Evolutionary conservation across 37 sponge, comb jelly and placozoan genomes (phyloP).

Genomic region (Tethya wilhelma): DNA sequence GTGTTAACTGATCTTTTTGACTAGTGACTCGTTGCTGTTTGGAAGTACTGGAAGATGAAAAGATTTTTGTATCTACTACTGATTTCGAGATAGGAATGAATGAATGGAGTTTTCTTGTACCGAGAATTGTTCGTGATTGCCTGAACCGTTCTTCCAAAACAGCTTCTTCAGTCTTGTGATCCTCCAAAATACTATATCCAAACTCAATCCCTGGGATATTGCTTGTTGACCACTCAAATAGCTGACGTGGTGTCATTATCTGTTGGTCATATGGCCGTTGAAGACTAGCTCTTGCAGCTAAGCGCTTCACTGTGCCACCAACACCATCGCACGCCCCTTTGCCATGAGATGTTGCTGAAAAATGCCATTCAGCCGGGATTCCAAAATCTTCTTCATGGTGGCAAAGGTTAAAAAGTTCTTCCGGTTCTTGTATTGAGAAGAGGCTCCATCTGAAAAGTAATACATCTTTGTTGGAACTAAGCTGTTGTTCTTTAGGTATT

Average conservation of each 20-base stretch:
- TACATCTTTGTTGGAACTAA: not conserved
- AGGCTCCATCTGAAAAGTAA: not conserved
- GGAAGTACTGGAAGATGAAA: not conserved
- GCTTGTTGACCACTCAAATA: constrained; percentile 15
- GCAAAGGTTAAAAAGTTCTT: constrained; percentile 45
- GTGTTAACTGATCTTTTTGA: no score
- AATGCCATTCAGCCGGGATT: constrained; percentile 61
- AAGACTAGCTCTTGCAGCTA: no score
- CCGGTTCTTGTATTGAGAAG: not conserved
- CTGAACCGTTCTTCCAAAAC: constrained; percentile 32
- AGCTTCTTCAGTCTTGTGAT: constrained; percentile 2
- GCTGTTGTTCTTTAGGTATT: not conserved
- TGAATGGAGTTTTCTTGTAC: constrained; percentile 37
- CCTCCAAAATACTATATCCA: constrained; percentile 16
- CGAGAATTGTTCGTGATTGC: constrained; percentile 50
- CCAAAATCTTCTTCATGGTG: constrained; percentile 60
- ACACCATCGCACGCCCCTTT: constrained; percentile 7
- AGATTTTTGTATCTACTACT: not conserved
- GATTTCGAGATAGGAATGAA: not conserved
- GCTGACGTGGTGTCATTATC: constrained; percentile 58
- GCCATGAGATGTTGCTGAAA: constrained; percentile 21
- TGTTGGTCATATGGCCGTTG: no score
- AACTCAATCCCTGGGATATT: constrained; percentile 32
- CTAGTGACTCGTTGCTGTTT: constrained; percentile 38
- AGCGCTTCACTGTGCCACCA: no score